Conservation (phyloP, 2,888 invertebrate species). For the Pterostichus niger region DNA sequence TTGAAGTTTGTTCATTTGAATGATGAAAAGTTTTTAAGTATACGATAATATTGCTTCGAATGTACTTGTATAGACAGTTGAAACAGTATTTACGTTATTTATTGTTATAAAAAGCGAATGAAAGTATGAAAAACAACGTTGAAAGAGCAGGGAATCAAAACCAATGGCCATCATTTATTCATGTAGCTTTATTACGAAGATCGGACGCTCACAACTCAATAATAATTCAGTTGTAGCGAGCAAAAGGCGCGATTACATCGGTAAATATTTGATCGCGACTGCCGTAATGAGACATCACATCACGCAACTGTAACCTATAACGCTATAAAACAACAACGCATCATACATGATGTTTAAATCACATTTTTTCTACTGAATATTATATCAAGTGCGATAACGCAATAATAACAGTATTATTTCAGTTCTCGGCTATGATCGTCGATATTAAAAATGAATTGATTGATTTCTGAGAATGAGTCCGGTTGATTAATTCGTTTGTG, state of each 20-base stretch:
- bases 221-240: constrained; percentile 69
- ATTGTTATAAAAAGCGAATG: no score
- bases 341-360: constrained; percentile 36
- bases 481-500: constrained; percentile 51
- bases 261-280: constrained; percentile 74
- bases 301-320: constrained; percentile 74
- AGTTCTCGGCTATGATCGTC: constrained; percentile 42
- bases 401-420: constrained; percentile 46
- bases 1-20: no score
- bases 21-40: no score
- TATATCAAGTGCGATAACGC: constrained; percentile 37
- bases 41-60: no score
- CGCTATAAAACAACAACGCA: constrained; percentile 67
- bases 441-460: constrained; percentile 51
- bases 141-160: constrained; percentile 12
- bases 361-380: constrained; percentile 46
- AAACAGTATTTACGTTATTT: no score
- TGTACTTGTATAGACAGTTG: no score
- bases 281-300: constrained; percentile 75
- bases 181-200: constrained; percentile 63
- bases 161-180: constrained; percentile 71
- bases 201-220: constrained; percentile 50
- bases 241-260: constrained; percentile 75
- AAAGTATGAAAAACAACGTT: no score
- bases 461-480: constrained; percentile 28